These are phyloP conservation scores for Boloria selene DNA, from an alignment of 2,888 invertebrate species.

Conservation along the genomic window DNA sequence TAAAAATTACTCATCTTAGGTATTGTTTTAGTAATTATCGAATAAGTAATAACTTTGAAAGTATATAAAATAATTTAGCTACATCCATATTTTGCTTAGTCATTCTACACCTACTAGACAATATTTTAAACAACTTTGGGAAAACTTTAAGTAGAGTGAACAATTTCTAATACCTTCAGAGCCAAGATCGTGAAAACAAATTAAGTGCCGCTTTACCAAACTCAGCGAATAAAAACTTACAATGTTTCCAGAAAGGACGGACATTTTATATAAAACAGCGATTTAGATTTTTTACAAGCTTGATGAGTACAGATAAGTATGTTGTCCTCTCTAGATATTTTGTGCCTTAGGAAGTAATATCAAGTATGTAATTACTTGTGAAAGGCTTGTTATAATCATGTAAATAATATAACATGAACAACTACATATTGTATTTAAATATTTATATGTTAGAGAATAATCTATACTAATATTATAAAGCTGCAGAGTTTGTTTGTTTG, in stretches of 20 bases:
- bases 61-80: not conserved
- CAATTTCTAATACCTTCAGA: not conserved
- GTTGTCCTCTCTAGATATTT: not conserved
- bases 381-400: not conserved
- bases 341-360: not conserved
- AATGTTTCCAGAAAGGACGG: slow-evolving; percentile 7
- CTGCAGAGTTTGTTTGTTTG: too few relatives aligned
- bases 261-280: slow-evolving; percentile 17
- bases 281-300: slow-evolving; percentile 9
- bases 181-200: slow-evolving; percentile 23
- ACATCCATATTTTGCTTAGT: not conserved
- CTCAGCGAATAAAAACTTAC: slow-evolving; percentile 14
- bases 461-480: too few relatives aligned
- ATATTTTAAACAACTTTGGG: too few relatives aligned
- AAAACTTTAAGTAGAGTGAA: too few relatives aligned
- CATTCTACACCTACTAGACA: too few relatives aligned
- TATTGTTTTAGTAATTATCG: too few relatives aligned
- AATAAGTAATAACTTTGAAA: not conserved
- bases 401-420: too few relatives aligned
- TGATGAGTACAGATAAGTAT: slow-evolving; percentile 12
- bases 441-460: too few relatives aligned
- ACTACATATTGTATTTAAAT: too few relatives aligned
- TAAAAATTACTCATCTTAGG: too few relatives aligned
- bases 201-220: slow-evolving; percentile 23
- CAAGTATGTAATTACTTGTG: not conserved